phyloP scores from a whole-genome alignment of 2,113 vertebrate species.

The Bubo blakistoni region DNA sequence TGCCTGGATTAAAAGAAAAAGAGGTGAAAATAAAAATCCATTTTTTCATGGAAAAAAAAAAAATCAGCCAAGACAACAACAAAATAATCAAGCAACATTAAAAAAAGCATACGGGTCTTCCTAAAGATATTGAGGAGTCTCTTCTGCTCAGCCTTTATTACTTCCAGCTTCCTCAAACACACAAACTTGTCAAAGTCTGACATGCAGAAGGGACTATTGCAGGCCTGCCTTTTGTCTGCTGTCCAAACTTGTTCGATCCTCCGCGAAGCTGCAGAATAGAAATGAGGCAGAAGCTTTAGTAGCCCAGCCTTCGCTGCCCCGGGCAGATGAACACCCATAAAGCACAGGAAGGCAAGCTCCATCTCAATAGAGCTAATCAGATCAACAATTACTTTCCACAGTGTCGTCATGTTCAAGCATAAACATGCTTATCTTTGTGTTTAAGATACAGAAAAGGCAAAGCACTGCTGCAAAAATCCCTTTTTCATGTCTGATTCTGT shows the following conservation, averaged over 20 bases:
- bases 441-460: neutral
- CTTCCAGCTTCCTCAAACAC: neutral
- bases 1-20: constrained; percentile 34
- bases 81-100: neutral
- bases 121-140: neutral
- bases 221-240: constrained; percentile 14
- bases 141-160: neutral
- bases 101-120: neutral
- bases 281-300: neutral
- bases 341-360: constrained; percentile 23
- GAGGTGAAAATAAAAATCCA: constrained; percentile 36
- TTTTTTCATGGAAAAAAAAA: neutral
- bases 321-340: constrained; percentile 43
- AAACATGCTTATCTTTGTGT: constrained; percentile 46
- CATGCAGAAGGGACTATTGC: neutral
- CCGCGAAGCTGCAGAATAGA: neutral
- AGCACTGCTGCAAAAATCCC: neutral
- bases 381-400: constrained; percentile 47
- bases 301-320: neutral
- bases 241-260: constrained; percentile 53
- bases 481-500: neutral
- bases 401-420: constrained; percentile 46
- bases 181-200: neutral
- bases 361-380: constrained; percentile 29
- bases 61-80: neutral